Base-by-base conservation (phyloP, 2,888 invertebrate species). In the Drosophila subsilvestris region DNA sequence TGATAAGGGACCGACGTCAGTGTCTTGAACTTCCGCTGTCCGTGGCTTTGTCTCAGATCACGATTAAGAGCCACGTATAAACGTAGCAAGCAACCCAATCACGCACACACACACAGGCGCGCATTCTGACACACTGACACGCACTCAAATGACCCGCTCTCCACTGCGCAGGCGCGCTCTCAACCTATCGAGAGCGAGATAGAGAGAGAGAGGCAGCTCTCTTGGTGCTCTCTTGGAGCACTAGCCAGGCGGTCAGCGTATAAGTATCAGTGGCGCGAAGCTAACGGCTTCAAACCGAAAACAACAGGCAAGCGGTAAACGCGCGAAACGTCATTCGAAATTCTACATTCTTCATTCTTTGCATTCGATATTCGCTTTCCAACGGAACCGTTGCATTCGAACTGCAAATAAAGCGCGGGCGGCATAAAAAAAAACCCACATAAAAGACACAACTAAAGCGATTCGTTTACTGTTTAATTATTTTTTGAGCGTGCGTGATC, bases 281-380 rank as follows among this genome's bases (percentile, higher is more conserved):
- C 48, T n/a, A 42, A 25, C 25, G 50, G 44, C 79, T 70, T 86
- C 88, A 90, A 86, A 90, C 80, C 80, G 80, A 86, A 81, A 86
- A 77, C 68, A 86, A 80, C 78, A 83, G 78, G 88, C 79, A 79
- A 89, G 80, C 80, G 61, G 80, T 75, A 17, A 69, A 68, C 60
- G 68, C 60, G 68, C 53, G 54, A 48, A 25, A 55, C 48, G 47
- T 12, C 17, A 37, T 25, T 56, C 17, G 44, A 53, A 44, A 42
- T 37, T 37, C 37, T 37, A 37, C 37, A 37, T 37, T 37, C 37
- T 37, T 7, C 37, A 37, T 37, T 37, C 37, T 37, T 7, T 37
- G 37, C 37, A 37, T 37, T 37, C n/a, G 37, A 37, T 37, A 37
- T 57, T 47, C 9, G 42, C 54, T 63, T 20, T 55, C 63, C 61